Evolutionary conservation across 1,140 invertebrate genomes (phyloP), one percentile per base, ranked within the genome.

Genomic region (Melipona quadrifasciata): DNA sequence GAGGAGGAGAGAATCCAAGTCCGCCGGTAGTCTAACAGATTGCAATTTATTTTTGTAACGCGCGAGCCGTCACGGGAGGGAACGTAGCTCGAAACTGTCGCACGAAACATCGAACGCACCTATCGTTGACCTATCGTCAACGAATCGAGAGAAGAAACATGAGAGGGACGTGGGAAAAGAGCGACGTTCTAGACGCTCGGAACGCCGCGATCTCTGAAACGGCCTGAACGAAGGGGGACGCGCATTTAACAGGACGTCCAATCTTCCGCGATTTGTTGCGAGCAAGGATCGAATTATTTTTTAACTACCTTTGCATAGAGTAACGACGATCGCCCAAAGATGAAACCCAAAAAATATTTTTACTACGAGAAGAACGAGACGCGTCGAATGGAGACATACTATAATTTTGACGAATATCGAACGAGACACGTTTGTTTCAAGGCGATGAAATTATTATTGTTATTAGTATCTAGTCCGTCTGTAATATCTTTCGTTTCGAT

Each of bases 331-430:
- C 84, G 87, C 85, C 92, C 93, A 93, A 93, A 93, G 92, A 93
- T 91, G 58, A 92, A 92, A 84, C 84, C 92, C 93, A 93, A 93
- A 93, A 91, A 93, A 93, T 92, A 92, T 93, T 92, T 93, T 93
- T 92, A 93, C 79, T 92, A 92, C 73, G 57, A 91, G 65, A 76
- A 47, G 53, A 84, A 82, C 57, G 39, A 81, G 34, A 65, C 21
- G 47, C 16, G 64, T 77, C 53, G 31, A 83, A 47, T 47, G 31
- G 57, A 61, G 68, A 82, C 86, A 87, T 84, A 88, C 78, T 89
- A 80, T 86, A n/a, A n/a, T 79, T 65, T 90, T 80, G 75, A 73
- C 77, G 65, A 64, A 84, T 39, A 39, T 64, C 68, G 31, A 86
- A 76, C 64, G 74, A 82, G 61, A 87, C 31, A 58, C 78, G 70